phyloP scores from a whole-genome alignment of 1,140 invertebrate species.

The Ips typographus region DNA sequence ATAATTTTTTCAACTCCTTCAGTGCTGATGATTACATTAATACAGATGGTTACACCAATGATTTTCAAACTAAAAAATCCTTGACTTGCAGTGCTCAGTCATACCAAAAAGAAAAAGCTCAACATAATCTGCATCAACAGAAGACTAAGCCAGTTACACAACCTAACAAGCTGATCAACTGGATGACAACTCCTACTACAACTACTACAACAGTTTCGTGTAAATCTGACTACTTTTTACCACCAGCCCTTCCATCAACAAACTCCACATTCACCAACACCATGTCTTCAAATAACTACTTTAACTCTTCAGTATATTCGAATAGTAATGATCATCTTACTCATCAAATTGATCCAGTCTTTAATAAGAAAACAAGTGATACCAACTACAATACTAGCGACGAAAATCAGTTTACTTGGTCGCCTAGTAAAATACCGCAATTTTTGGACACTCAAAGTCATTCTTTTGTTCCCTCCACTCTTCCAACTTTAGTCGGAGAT shows the following conservation, averaged over 20 bases:
- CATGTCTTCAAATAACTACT: slow-evolving; percentile 37
- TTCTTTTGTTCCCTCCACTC: slow-evolving; percentile 54
- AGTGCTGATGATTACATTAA: not conserved
- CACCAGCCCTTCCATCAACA: slow-evolving; percentile 35
- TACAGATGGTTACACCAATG: not conserved
- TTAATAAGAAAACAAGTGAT: slow-evolving; percentile 33
- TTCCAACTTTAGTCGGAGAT: slow-evolving; percentile 62
- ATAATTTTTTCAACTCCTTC: slow-evolving; percentile 29
- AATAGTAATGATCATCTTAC: slow-evolving; percentile 28
- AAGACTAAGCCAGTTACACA: slow-evolving; percentile 27
- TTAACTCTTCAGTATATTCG: slow-evolving; percentile 39
- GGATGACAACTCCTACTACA: slow-evolving; percentile 63
- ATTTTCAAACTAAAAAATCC: slow-evolving; percentile 38
- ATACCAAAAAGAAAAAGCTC: slow-evolving; percentile 1
- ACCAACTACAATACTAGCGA: slow-evolving; percentile 45
- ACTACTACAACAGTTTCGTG: slow-evolving; percentile 26
- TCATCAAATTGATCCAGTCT: not conserved
- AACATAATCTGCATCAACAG: slow-evolving; percentile 1
- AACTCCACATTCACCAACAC: slow-evolving; percentile 32
- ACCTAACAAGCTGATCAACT: slow-evolving; percentile 56
- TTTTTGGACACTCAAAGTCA: slow-evolving; percentile 49
- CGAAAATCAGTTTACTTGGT: slow-evolving; percentile 61
- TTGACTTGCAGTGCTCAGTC: slow-evolving; percentile 2
- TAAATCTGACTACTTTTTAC: slow-evolving; percentile 41
- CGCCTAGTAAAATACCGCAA: slow-evolving; percentile 58